A percentile compares a stretch with the other conserved stretches of the same genome.
Conservation (phyloP, 2,888 invertebrate genomes). For the Papilio demoleus region DNA sequence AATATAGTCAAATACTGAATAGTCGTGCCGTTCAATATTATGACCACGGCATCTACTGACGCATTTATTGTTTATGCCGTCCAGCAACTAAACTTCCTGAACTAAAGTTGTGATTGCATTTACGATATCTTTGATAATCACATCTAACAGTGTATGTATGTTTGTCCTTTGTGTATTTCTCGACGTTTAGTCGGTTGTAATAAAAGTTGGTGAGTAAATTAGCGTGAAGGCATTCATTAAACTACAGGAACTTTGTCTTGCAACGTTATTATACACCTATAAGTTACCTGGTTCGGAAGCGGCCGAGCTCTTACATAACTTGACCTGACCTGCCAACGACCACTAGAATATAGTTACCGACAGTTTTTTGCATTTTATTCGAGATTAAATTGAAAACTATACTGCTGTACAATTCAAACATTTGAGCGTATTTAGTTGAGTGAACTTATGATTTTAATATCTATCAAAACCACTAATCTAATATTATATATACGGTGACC, state of each 20-base stretch:
- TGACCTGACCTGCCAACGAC: slow-evolving; percentile 15
- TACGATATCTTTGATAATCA: no score
- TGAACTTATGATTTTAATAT: no score
- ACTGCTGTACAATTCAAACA: neutral
- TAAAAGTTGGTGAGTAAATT: neutral
- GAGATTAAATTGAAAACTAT: neutral
- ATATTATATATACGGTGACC: no score
- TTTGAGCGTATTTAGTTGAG: neutral
- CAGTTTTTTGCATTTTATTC: slow-evolving; percentile 5
- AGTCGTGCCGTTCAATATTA: no score
- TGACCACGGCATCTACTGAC: no score
- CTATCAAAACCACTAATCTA: no score
- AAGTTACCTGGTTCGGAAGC: slow-evolving; percentile 15
- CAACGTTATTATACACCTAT: neutral
- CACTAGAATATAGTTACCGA: slow-evolving; percentile 12
- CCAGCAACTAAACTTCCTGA: no score
- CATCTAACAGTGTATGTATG: no score
- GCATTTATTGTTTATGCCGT: no score
- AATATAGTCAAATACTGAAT: no score
- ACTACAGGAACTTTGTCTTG: neutral
- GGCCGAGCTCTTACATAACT: slow-evolving; percentile 13
- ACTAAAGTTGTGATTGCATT: no score
- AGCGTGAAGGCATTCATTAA: neutral
- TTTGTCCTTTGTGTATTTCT: neutral
- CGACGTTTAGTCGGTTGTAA: neutral